Percentiles rank a stretch among this genome's conserved stretches.
Conservation (phyloP, 2,888 invertebrate genomes). For the Sycophila texana region DNA sequence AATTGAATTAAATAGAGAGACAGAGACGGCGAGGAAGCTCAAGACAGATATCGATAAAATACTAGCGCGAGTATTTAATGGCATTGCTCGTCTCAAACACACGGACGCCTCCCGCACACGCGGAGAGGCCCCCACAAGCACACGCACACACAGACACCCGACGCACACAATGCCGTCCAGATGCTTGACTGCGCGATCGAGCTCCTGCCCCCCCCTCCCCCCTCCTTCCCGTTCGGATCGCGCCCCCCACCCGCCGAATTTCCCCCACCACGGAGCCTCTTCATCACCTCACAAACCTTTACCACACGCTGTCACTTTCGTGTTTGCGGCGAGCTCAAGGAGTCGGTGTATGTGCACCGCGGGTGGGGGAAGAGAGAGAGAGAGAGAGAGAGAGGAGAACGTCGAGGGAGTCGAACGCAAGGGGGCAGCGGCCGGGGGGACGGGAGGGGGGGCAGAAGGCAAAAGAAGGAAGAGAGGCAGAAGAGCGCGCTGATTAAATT, state of each 20-base stretch:
- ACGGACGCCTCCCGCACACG: not conserved
- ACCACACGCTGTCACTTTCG: conserved; percentile 66
- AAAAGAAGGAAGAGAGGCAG: conserved; percentile 35
- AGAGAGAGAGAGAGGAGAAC: not conserved
- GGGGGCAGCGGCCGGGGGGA: conserved; percentile 2
- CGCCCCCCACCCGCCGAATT: not conserved
- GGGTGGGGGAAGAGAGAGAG: not conserved
- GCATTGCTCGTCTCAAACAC: conserved; percentile 41
- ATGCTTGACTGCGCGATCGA: conserved; percentile 49
- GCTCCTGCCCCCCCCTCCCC: conserved; percentile 9
- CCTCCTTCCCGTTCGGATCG: too few species aligned
- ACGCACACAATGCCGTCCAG: conserved; percentile 33
- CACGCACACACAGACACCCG: not conserved
- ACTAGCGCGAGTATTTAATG: conserved; percentile 49
- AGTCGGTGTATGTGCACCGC: conserved; percentile 44
- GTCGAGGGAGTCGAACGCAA: conserved; percentile 11
- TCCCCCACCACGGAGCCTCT: conserved; percentile 11
- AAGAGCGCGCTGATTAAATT: conserved; percentile 52
- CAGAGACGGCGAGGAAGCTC: conserved; percentile 27
- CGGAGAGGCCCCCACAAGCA: not conserved
- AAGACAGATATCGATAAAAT: conserved; percentile 53
- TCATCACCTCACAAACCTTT: conserved; percentile 54
- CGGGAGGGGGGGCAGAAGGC: not conserved
- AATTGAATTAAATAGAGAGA: conserved; percentile 44
- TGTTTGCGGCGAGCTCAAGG: conserved; percentile 61